Conservation (phyloP, 2,797 vertebrate genomes). For the Microctenopoma steveboyesi region DNA sequence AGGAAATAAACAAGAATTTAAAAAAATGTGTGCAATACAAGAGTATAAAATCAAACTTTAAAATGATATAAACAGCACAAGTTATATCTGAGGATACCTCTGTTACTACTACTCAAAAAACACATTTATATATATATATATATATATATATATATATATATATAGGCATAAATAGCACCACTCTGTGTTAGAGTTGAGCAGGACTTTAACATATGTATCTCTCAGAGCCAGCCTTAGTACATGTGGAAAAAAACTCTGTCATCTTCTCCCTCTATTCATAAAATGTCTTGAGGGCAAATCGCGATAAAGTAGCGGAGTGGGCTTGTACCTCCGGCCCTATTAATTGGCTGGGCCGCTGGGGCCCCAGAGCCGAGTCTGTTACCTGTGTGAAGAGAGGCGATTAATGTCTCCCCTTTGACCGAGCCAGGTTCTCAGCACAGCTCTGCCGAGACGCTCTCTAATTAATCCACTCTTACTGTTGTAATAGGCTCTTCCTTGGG, state of each 20-base stretch:
- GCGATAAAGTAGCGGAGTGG: conserved; percentile 75
- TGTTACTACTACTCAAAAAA: no score
- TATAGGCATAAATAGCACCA: no score
- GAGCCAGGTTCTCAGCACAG: conserved; percentile 78
- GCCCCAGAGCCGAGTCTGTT: conserved; percentile 69
- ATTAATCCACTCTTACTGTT: conserved; percentile 98
- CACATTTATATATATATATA: no score
- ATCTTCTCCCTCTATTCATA: conserved; percentile 53
- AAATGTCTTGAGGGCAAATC: conserved; percentile 75
- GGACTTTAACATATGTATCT: conserved; percentile 41
- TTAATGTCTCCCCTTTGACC: conserved; percentile 86
- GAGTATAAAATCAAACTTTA: no score
- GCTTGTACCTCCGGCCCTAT: conserved; percentile 79
- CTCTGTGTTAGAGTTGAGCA: not conserved
- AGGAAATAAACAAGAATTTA: no score
- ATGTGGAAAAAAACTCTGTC: conserved; percentile 60
- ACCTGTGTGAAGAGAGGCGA: conserved; percentile 82
- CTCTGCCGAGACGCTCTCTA: conserved; percentile 89
- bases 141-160: no score
- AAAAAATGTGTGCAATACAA: no score
- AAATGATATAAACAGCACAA: no score
- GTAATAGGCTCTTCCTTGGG: conserved; percentile 91
- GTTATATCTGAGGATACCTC: no score
- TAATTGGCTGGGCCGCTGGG: conserved; percentile 80
- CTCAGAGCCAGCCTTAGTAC: conserved; percentile 57